Conservation (phyloP, 2,888 invertebrate species). For the Rotaria socialis region DNA sequence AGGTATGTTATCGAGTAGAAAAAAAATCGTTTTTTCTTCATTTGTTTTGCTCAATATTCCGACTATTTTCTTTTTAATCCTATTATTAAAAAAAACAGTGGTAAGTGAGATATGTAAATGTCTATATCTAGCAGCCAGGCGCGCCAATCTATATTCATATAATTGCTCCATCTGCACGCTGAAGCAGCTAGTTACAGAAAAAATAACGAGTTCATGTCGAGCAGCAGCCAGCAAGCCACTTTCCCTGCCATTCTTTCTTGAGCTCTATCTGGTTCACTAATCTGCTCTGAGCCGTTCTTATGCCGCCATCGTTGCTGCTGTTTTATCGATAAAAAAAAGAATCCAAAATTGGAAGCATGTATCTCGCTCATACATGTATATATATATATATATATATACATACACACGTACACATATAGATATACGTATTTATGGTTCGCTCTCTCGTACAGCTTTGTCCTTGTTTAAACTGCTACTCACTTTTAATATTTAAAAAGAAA, state of each 20-base stretch:
- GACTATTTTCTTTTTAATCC: background rate
- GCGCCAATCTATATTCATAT: conserved; percentile 7
- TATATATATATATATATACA: background rate
- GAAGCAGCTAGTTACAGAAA: conserved; percentile 6
- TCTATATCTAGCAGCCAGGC: conserved; percentile 16
- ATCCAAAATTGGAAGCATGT: background rate
- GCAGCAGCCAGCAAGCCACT: background rate
- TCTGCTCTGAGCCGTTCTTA: background rate
- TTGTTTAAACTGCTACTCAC: background rate
- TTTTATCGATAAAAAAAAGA: background rate
- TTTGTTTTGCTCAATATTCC: background rate
- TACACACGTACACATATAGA: background rate
- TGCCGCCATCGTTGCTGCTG: conserved; percentile 9
- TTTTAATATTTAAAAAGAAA: background rate
- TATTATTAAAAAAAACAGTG: background rate
- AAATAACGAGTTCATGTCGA: background rate
- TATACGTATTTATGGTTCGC: background rate
- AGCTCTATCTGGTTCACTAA: background rate
- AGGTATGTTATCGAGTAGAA: background rate
- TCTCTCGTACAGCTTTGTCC: background rate
- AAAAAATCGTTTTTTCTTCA: background rate
- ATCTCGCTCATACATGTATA: background rate
- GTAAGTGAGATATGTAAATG: conserved; percentile 2
- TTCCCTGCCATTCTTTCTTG: background rate
- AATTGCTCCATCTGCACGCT: conserved; percentile 26